Percentiles rank a stretch among this genome's conserved stretches.
Evolutionary conservation across 2,888 invertebrate species (phyloP).

Genomic region (Aproaerema taeniolella): DNA sequence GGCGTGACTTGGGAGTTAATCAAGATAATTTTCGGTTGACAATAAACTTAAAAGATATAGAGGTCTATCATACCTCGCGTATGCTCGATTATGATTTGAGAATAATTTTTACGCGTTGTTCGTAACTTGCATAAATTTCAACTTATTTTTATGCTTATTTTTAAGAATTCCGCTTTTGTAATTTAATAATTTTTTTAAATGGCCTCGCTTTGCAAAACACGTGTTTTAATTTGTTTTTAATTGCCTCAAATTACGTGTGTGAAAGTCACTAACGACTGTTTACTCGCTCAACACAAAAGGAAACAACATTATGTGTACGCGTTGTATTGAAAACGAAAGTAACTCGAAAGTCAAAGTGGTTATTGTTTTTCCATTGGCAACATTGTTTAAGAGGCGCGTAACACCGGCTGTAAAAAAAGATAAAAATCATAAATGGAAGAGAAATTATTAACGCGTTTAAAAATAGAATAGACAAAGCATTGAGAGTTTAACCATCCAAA

Average conservation of each 20-base stretch:
- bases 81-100: too few species aligned
- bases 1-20: too few species aligned
- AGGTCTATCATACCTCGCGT: too few species aligned
- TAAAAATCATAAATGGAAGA: slow-evolving; percentile 3
- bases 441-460: slow-evolving; percentile 27
- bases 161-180: too few species aligned
- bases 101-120: too few species aligned
- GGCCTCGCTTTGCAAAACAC: neutral
- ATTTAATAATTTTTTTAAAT: too few species aligned
- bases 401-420: neutral
- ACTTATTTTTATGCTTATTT: too few species aligned
- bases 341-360: neutral
- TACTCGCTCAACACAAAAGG: neutral
- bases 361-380: neutral
- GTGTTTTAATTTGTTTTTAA: slow-evolving; percentile 15
- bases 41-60: too few species aligned
- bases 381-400: neutral
- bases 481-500: slow-evolving; percentile 25
- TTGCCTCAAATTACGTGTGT: slow-evolving; percentile 13
- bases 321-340: slow-evolving; percentile 7
- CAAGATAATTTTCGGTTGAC: too few species aligned
- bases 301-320: neutral
- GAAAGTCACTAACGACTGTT: slow-evolving; percentile 16
- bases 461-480: slow-evolving; percentile 36
- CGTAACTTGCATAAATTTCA: too few species aligned